phyloP scores from a whole-genome alignment of 1,140 invertebrate genomes.

The Cyclargus thomasi region DNA sequence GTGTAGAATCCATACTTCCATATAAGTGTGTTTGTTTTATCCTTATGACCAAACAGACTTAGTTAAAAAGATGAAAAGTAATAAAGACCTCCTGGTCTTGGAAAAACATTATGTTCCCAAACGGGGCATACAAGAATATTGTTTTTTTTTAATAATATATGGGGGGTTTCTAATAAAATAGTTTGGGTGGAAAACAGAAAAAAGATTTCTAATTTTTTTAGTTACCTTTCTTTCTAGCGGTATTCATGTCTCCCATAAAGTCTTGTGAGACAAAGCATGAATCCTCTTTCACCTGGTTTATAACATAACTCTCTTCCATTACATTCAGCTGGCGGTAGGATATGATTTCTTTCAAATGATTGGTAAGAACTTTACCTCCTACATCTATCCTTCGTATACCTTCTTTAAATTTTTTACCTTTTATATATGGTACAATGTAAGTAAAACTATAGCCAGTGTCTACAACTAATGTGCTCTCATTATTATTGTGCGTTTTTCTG shows the following conservation, averaged over 20 bases:
- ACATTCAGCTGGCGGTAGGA: constrained; percentile 98
- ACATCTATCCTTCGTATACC: constrained; percentile 92
- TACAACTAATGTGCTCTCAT: constrained; percentile 88
- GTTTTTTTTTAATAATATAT: no score
- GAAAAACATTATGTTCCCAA: no score
- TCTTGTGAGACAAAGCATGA: constrained; percentile 94
- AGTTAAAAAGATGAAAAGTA: no score
- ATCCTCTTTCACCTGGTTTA: constrained; percentile 99
- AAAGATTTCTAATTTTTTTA: not conserved
- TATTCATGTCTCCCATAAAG: constrained; percentile 90
- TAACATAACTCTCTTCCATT: constrained; percentile 99
- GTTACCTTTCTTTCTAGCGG: constrained; percentile 79
- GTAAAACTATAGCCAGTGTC: constrained; percentile 97
- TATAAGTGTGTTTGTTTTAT: no score
- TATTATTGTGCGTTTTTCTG: constrained; percentile 70
- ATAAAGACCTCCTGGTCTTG: no score
- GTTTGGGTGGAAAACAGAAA: no score
- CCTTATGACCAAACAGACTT: no score
- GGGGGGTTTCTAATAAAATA: no score
- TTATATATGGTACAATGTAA: constrained; percentile 95
- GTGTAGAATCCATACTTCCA: no score
- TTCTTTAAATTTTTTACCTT: constrained; percentile 88
- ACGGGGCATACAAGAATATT: no score
- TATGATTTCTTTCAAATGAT: constrained; percentile 98
- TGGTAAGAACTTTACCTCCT: constrained; percentile 97